Evolutionary conservation across 2,888 invertebrate species (phyloP).

Genomic region (Cataglyphis altisquamis): DNA sequence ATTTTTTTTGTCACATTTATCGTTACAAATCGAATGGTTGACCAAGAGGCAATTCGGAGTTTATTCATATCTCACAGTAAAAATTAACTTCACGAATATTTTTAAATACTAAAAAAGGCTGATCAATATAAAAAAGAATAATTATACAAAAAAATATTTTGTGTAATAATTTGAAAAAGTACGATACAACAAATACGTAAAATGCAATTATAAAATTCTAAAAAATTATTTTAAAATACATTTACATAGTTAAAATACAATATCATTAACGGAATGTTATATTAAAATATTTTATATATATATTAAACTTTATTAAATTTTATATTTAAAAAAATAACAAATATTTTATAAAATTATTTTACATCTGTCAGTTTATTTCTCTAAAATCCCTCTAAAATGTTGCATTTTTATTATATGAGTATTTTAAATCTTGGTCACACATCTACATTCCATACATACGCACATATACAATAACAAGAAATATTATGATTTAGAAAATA

Average conservation of each 20-base stretch:
- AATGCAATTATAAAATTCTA: background rate
- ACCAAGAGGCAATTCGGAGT: conserved; percentile 71
- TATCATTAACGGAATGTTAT: no score
- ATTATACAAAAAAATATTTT: background rate
- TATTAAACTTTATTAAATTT: background rate
- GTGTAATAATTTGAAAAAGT: background rate
- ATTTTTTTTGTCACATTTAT: conserved; percentile 2
- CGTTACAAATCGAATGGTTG: conserved; percentile 64
- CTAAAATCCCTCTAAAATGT: background rate
- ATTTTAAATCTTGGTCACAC: background rate
- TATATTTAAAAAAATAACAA: background rate
- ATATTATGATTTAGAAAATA: background rate
- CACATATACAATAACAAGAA: background rate
- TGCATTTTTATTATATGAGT: background rate
- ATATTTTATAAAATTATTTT: background rate
- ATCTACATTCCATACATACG: background rate
- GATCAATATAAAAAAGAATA: background rate
- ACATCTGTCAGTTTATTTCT: background rate
- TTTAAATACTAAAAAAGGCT: background rate
- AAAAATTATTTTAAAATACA: background rate
- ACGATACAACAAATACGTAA: background rate
- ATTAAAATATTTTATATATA: no score
- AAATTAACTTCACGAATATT: background rate
- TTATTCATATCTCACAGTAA: conserved; percentile 55
- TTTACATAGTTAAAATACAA: no score